These are phyloP conservation scores for Mechanitis messenoides DNA, from an alignment of 2,888 invertebrate genomes.

Conservation along the genomic window DNA sequence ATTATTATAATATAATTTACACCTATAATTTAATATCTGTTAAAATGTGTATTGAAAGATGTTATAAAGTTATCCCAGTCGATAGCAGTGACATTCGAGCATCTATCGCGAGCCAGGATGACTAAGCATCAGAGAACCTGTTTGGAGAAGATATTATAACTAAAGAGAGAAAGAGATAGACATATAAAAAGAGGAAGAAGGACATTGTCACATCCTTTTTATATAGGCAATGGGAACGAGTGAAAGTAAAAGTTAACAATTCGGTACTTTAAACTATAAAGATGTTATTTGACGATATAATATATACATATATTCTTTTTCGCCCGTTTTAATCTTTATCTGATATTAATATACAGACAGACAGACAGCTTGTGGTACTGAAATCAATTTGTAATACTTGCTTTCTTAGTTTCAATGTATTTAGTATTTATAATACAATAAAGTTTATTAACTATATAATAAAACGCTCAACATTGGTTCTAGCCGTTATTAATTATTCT, in stretches of 20 bases:
- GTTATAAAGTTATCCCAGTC: conserved; percentile 18
- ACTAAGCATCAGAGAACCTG: conserved; percentile 63
- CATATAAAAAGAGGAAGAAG: conserved; percentile 31
- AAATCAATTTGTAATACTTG: too few relatives aligned
- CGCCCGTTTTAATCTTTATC: too few relatives aligned
- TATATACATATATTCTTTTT: not conserved
- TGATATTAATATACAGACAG: too few relatives aligned
- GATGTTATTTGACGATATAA: not conserved
- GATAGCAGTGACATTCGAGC: conserved; percentile 60
- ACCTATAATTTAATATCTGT: too few relatives aligned
- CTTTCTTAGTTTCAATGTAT: too few relatives aligned
- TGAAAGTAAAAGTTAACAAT: conserved; percentile 66
- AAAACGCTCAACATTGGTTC: too few relatives aligned
- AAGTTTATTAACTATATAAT: too few relatives aligned
- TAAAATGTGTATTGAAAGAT: too few relatives aligned
- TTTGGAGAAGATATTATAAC: conserved; percentile 41
- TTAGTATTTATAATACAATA: too few relatives aligned
- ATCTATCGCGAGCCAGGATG: conserved; percentile 60
- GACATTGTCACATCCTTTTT: conserved; percentile 34
- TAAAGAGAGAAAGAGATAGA: conserved; percentile 5
- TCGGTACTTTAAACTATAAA: conserved; percentile 36
- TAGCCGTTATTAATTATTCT: too few relatives aligned
- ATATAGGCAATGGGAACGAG: conserved; percentile 36
- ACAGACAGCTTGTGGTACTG: too few relatives aligned
- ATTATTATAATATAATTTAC: too few relatives aligned